Evolutionary conservation across 1,140 invertebrate species (phyloP).

Genomic region (Macrotrachela quadricornifera): DNA sequence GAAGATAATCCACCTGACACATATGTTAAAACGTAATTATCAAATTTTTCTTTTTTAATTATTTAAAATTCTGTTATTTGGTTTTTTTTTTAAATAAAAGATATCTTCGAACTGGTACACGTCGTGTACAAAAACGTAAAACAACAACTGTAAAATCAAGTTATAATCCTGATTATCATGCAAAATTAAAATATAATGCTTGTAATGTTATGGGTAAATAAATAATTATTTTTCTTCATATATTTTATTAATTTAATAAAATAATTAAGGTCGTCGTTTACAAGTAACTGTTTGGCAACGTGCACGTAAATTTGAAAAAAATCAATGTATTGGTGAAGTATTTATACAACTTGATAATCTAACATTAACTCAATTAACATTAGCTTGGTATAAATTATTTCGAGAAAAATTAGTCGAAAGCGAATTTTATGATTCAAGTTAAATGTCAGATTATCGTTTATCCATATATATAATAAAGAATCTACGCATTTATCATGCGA

Average conservation of each 20-base stretch:
- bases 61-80: no score
- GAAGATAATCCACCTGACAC: constrained; percentile 41
- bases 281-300: constrained; percentile 59
- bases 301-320: constrained; percentile 53
- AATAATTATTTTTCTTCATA: no score
- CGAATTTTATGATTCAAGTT: constrained; percentile 16
- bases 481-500: no score
- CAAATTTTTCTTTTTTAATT: no score
- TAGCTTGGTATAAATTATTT: constrained; percentile 69
- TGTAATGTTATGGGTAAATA: constrained; percentile 50
- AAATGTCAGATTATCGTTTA: background rate
- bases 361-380: constrained; percentile 44
- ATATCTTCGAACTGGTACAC: constrained; percentile 61
- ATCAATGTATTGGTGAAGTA: constrained; percentile 58
- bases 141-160: constrained; percentile 55
- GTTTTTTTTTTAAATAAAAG: no score
- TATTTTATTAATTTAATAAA: no score
- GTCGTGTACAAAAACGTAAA: constrained; percentile 68
- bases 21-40: constrained; percentile 55
- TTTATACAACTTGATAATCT: constrained; percentile 58
- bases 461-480: no score
- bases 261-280: background rate
- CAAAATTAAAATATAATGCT: constrained; percentile 61
- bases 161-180: constrained; percentile 56
- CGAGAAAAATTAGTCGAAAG: constrained; percentile 23